Evolutionary conservation across 1,140 invertebrate genomes (phyloP).

Genomic region (Zaprionus davidi): DNA sequence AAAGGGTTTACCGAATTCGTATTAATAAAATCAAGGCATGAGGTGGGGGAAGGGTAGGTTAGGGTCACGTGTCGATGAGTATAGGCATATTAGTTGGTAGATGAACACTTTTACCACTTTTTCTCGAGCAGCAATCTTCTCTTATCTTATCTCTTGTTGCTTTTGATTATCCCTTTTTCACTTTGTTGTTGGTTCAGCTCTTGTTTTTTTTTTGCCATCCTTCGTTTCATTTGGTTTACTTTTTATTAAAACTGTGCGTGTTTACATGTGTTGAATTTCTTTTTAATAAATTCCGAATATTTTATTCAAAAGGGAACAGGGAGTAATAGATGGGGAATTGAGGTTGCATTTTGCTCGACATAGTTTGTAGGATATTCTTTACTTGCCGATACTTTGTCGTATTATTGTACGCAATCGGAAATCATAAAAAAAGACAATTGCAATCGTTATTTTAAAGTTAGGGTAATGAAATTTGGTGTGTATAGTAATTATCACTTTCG

Average conservation of each 20-base stretch:
- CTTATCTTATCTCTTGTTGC: slow-evolving; percentile 36
- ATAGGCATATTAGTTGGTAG: not conserved
- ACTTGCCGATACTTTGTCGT: no score
- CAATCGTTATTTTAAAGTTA: no score
- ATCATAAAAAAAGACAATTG: no score
- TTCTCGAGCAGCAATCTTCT: slow-evolving; percentile 1
- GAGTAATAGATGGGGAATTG: not conserved
- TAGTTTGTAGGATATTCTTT: no score
- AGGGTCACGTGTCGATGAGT: slow-evolving; percentile 26
- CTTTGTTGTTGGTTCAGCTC: slow-evolving; percentile 23
- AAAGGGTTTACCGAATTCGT: slow-evolving; percentile 29
- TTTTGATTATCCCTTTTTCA: slow-evolving; percentile 22
- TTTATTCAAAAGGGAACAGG: slow-evolving; percentile 10
- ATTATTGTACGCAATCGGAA: no score
- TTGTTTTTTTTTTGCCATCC: slow-evolving; percentile 8
- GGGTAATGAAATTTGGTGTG: no score
- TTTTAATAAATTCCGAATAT: slow-evolving; percentile 15
- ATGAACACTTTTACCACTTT: not conserved
- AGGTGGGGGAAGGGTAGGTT: no score
- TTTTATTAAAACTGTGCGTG: slow-evolving; percentile 32
- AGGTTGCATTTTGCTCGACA: no score
- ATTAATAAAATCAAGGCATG: slow-evolving; percentile 42
- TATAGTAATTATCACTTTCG: no score
- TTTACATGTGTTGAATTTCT: slow-evolving; percentile 32
- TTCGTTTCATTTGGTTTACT: not conserved